Conservation (phyloP, 2,888 invertebrate genomes). For the Lissonota sp. region DNA sequence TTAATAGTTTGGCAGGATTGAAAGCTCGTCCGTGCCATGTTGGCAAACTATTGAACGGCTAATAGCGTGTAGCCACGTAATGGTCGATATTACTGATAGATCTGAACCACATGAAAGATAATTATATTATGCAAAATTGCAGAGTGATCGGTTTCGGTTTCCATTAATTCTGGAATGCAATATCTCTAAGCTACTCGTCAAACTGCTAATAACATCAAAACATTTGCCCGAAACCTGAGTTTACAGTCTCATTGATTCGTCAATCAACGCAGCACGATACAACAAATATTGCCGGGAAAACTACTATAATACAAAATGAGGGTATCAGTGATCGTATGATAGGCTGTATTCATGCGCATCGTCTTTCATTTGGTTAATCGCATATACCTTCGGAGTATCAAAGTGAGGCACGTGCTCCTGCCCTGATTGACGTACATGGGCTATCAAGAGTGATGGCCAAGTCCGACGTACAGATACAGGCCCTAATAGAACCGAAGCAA, state of each 20-base stretch:
- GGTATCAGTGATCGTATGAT: too few relatives aligned
- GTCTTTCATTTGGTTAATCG: slow-evolving; percentile 79
- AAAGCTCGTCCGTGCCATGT: slow-evolving; percentile 64
- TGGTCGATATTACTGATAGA: not conserved
- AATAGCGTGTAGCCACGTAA: slow-evolving; percentile 35
- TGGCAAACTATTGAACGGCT: slow-evolving; percentile 63
- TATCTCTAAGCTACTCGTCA: not conserved
- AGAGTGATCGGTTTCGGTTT: not conserved
- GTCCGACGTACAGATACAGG: slow-evolving; percentile 74
- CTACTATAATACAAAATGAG: too few relatives aligned
- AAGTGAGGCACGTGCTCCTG: slow-evolving; percentile 76
- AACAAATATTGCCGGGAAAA: too few relatives aligned
- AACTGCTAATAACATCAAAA: slow-evolving; percentile 10
- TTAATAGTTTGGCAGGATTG: slow-evolving; percentile 9
- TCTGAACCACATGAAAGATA: not conserved
- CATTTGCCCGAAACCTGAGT: too few relatives aligned
- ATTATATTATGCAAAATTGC: not conserved
- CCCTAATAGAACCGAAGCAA: slow-evolving; percentile 81
- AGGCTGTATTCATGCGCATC: slow-evolving; percentile 7
- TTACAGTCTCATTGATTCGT: too few relatives aligned
- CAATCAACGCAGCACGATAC: too few relatives aligned
- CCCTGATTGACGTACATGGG: slow-evolving; percentile 34
- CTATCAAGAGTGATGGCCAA: slow-evolving; percentile 42
- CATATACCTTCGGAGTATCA: slow-evolving; percentile 77
- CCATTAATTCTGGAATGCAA: not conserved